These are phyloP conservation scores for Myxocyprinus asiaticus DNA, from an alignment of 2,113 vertebrate genomes.

Conservation along the genomic window DNA sequence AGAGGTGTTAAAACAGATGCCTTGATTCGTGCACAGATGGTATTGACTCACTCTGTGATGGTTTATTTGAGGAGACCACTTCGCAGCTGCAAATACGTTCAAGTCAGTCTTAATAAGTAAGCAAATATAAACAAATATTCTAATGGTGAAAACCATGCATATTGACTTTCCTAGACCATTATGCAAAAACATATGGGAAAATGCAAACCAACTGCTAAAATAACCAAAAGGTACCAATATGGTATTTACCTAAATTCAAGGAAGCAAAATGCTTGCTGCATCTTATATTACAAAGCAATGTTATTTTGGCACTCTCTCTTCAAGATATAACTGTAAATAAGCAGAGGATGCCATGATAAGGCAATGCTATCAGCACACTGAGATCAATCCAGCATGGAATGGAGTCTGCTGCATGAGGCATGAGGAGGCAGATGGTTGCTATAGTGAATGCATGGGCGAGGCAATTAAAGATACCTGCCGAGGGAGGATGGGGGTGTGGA, in stretches of 20 bases:
- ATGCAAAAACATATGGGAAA: background rate
- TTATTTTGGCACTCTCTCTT: slow-evolving; percentile 4
- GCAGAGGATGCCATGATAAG: slow-evolving; percentile 10
- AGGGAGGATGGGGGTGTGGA: slow-evolving; percentile 88
- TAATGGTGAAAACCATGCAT: background rate
- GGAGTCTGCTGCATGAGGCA: slow-evolving; percentile 32
- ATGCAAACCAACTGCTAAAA: background rate
- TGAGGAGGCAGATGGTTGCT: slow-evolving; percentile 43
- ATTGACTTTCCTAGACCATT: background rate
- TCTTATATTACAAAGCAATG: too few species aligned
- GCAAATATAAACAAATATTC: slow-evolving; percentile 24
- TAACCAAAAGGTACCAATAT: background rate
- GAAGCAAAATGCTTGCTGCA: too few species aligned
- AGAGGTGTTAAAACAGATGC: slow-evolving; percentile 43
- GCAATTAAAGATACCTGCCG: slow-evolving; percentile 97
- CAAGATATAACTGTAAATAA: background rate
- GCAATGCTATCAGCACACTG: background rate
- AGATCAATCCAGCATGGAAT: slow-evolving; percentile 50
- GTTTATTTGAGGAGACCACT: slow-evolving; percentile 16
- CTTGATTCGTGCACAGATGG: slow-evolving; percentile 48
- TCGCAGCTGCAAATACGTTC: too few species aligned
- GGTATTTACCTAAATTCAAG: too few species aligned
- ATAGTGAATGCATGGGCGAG: slow-evolving; percentile 72
- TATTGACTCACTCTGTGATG: slow-evolving; percentile 40
- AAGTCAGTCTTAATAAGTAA: background rate